Evolutionary conservation across 2,888 invertebrate species (phyloP).

Genomic region (Trissolcus japonicus): DNA sequence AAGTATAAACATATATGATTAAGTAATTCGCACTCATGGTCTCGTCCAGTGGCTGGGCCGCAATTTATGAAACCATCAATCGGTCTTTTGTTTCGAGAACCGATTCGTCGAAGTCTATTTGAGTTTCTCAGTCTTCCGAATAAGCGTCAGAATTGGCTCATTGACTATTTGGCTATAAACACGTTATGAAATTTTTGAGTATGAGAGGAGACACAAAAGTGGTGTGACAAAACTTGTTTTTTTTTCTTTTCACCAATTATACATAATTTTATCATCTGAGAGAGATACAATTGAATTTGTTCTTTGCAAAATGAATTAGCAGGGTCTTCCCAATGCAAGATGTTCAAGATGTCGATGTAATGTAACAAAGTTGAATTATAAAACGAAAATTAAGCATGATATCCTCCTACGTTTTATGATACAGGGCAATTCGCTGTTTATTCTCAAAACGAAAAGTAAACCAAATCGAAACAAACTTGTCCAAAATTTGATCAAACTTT

Average conservation of each 20-base stretch:
- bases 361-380: conserved; percentile 33
- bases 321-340: conserved; percentile 35
- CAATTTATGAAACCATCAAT: conserved; percentile 45
- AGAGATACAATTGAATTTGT: conserved; percentile 48
- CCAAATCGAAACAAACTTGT: not conserved
- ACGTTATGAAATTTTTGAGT: conserved; percentile 11
- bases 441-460: not conserved
- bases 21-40: conserved; percentile 56
- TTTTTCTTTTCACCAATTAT: not conserved
- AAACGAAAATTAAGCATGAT: conserved; percentile 39
- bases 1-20: conserved; percentile 46
- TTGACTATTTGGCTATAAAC: conserved; percentile 46
- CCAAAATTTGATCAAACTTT: conserved; percentile 18
- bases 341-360: conserved; percentile 1
- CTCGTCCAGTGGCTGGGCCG: conserved; percentile 53
- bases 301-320: conserved; percentile 37
- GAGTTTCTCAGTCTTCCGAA: conserved; percentile 29
- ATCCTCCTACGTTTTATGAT: not conserved
- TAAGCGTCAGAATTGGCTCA: conserved; percentile 52
- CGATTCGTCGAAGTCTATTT: conserved; percentile 51
- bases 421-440: no score
- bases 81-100: conserved; percentile 51
- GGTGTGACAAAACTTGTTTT: not conserved
- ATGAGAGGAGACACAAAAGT: conserved; percentile 23
- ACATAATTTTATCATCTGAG: conserved; percentile 13